Evolutionary conservation across 2,113 vertebrate species (phyloP).

Genomic region (Aix galericulata): DNA sequence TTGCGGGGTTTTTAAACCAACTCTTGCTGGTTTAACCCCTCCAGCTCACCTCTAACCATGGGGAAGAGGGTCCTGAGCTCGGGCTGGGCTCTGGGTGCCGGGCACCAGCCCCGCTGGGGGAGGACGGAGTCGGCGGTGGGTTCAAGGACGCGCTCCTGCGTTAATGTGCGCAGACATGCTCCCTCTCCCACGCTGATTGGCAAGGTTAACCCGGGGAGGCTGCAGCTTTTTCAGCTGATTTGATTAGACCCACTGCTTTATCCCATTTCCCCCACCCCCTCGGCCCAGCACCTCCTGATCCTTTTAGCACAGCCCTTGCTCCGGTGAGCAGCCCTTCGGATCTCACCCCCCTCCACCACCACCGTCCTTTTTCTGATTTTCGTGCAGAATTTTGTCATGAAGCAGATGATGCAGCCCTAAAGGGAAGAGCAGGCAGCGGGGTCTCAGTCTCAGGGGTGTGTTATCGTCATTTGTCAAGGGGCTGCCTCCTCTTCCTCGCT

Average conservation of each 20-base stretch:
- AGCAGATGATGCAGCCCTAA: slow-evolving; percentile 56
- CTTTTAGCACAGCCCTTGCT: slow-evolving; percentile 85
- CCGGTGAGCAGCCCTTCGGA: slow-evolving; percentile 59
- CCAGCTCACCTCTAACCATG: slow-evolving; percentile 59
- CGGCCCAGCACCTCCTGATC: slow-evolving; percentile 84
- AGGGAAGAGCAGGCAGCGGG: slow-evolving; percentile 33
- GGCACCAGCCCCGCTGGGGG: not conserved
- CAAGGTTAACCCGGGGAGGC: slow-evolving; percentile 90
- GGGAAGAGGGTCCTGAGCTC: slow-evolving; percentile 44
- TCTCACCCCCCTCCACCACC: not conserved
- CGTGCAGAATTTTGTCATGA: slow-evolving; percentile 59
- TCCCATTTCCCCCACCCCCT: slow-evolving; percentile 68
- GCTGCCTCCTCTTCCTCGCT: not conserved
- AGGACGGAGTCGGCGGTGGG: slow-evolving; percentile 40
- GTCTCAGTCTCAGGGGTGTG: not conserved
- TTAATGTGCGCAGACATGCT: slow-evolving; percentile 86
- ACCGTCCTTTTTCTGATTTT: slow-evolving; percentile 42
- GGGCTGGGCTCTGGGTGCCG: slow-evolving; percentile 12
- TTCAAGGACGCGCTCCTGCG: slow-evolving; percentile 87
- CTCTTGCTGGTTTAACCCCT: slow-evolving; percentile 65
- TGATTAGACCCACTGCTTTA: slow-evolving; percentile 86
- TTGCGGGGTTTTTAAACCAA: slow-evolving; percentile 24
- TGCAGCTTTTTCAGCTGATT: slow-evolving; percentile 87
- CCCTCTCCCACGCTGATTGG: slow-evolving; percentile 81
- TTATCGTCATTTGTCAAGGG: not conserved